Evolutionary conservation across 2,797 vertebrate species (phyloP).

Genomic region (Phrynocephalus forsythii): DNA sequence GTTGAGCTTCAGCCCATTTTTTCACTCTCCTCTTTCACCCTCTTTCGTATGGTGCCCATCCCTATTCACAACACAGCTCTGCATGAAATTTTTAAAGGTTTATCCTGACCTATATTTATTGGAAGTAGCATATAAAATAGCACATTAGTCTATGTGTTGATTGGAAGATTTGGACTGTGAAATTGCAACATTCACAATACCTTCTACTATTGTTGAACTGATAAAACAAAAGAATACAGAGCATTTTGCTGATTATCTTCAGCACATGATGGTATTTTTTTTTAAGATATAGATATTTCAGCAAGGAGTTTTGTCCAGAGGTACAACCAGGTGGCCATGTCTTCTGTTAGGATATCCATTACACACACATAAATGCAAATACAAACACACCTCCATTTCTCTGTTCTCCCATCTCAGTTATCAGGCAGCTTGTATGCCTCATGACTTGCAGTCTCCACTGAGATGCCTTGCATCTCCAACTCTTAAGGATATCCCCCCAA

Average conservation of each 20-base stretch:
- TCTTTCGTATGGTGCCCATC: no score
- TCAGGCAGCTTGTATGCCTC: neutral
- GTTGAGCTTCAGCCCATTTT: no score
- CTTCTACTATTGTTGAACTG: slow-evolving; percentile 16
- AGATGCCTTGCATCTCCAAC: neutral
- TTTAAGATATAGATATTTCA: neutral
- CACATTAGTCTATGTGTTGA: slow-evolving; percentile 47
- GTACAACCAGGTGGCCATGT: neutral
- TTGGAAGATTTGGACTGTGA: slow-evolving; percentile 18
- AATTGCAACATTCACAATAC: neutral
- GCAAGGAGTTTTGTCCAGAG: neutral
- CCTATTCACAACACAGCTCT: no score
- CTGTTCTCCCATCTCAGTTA: neutral
- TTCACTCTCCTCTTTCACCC: no score
- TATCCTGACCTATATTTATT: slow-evolving; percentile 38
- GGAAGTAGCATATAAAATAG: slow-evolving; percentile 39
- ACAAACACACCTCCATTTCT: neutral
- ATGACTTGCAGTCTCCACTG: neutral
- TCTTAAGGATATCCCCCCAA: neutral
- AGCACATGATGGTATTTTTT: neutral
- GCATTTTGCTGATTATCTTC: slow-evolving; percentile 23
- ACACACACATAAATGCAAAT: no score
- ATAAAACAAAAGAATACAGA: slow-evolving; percentile 34
- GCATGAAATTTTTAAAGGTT: neutral
- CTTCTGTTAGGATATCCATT: neutral